Conservation (phyloP, 2,113 vertebrate species). For the Rattus norvegicus region DNA sequence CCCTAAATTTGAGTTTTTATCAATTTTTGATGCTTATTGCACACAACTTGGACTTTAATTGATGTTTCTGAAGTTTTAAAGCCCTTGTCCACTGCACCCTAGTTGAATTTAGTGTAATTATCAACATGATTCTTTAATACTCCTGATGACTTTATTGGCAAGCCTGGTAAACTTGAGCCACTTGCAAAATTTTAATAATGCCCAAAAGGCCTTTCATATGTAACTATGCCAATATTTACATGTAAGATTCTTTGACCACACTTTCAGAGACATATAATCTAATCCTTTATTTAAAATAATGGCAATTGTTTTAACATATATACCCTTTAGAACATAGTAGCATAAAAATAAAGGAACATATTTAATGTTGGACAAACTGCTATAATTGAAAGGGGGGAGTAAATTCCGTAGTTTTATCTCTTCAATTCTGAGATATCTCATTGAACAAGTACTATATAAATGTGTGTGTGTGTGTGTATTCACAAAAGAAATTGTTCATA, state of each 20-base stretch:
- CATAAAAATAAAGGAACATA: neutral
- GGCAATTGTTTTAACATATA: neutral
- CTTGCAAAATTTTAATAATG: constrained; percentile 47
- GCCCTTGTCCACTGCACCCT: constrained; percentile 86
- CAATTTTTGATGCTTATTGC: constrained; percentile 94
- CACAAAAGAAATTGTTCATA: neutral
- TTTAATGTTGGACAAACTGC: neutral
- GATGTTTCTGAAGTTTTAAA: constrained; percentile 92
- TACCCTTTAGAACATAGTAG: rapidly evolving
- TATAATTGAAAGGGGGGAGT: neutral
- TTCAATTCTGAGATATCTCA: constrained; percentile 18
- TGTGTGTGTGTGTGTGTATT: neutral
- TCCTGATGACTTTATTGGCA: constrained; percentile 70
- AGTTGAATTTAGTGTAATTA: constrained; percentile 88
- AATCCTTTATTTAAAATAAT: constrained; percentile 24
- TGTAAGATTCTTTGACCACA: neutral
- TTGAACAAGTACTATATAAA: neutral
- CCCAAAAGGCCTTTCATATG: neutral
- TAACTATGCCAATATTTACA: neutral
- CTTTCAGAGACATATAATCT: rapidly evolving
- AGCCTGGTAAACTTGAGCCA: constrained; percentile 61
- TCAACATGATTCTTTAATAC: constrained; percentile 72
- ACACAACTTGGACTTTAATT: constrained; percentile 91
- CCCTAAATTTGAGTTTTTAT: constrained; percentile 92
- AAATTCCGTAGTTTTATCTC: neutral